phyloP scores from a whole-genome alignment of 2,113 vertebrate species.

The Mohoua ochrocephala region DNA sequence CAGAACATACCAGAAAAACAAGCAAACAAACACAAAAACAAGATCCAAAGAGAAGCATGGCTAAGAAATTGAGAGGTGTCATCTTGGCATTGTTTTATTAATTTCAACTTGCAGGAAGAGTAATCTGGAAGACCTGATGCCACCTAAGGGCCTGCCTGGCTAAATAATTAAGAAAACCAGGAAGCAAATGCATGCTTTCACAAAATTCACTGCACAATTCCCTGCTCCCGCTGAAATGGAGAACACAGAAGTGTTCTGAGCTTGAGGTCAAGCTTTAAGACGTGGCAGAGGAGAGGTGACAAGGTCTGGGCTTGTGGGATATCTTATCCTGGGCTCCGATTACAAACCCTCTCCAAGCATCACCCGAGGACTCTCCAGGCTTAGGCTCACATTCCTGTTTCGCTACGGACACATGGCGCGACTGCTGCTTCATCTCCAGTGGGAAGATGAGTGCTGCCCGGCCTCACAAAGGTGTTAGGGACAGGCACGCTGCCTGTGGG shows the following conservation, averaged over 20 bases:
- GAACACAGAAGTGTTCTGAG: neutral
- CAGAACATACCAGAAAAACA: neutral
- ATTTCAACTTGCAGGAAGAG: neutral
- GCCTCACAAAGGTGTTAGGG: neutral
- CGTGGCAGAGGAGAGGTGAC: neutral
- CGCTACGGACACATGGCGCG: neutral
- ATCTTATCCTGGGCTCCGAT: neutral
- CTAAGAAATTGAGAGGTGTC: neutral
- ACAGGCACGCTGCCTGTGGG: accelerated
- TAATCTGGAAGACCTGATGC: neutral
- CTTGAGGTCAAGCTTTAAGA: neutral
- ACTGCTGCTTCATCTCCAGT: neutral
- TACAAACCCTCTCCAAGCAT: neutral
- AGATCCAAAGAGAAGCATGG: neutral
- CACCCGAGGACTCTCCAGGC: neutral
- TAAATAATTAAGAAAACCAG: neutral
- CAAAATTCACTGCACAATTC: neutral
- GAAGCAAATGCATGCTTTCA: neutral
- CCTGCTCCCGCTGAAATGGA: neutral
- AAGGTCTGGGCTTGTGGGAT: neutral
- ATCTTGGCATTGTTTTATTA: neutral
- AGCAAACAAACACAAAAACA: neutral
- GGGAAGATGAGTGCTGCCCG: neutral
- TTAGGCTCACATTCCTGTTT: constrained; percentile 21
- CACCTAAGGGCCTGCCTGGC: neutral